phyloP scores from a whole-genome alignment of 2,113 vertebrate genomes.

The Pelmatolapia mariae region DNA sequence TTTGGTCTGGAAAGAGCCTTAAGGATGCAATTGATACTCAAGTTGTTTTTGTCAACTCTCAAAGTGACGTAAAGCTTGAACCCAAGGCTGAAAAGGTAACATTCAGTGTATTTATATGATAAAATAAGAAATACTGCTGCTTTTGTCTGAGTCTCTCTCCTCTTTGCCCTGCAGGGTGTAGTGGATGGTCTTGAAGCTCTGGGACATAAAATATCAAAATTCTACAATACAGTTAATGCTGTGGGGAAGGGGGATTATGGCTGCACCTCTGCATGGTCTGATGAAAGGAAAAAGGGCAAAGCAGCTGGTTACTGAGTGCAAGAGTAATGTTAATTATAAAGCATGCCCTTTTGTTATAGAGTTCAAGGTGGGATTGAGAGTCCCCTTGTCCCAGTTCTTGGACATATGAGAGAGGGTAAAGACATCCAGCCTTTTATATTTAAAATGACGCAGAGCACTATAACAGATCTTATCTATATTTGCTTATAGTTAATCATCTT shows the following conservation, averaged over 20 bases:
- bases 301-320: conserved; percentile 78
- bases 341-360: background rate
- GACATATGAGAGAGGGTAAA: background rate
- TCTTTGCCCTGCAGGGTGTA: conserved; percentile 62
- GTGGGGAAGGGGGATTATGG: conserved; percentile 66
- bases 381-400: background rate
- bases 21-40: conserved; percentile 67
- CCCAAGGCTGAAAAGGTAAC: conserved; percentile 64
- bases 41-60: conserved; percentile 50
- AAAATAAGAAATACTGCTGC: background rate
- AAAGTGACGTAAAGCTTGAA: conserved; percentile 62
- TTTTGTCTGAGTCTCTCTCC: background rate
- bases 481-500: background rate
- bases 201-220: background rate
- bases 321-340: background rate
- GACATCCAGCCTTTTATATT: background rate
- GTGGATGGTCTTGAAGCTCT: conserved; percentile 43
- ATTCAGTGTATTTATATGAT: background rate
- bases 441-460: background rate
- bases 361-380: background rate
- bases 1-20: conserved; percentile 77
- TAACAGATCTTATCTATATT: background rate
- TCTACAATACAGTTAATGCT: conserved; percentile 81
- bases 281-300: conserved; percentile 78
- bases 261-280: conserved; percentile 79